Evolutionary conservation across 2,113 vertebrate species (phyloP).

Genomic region (Poicephalus meyeri): DNA sequence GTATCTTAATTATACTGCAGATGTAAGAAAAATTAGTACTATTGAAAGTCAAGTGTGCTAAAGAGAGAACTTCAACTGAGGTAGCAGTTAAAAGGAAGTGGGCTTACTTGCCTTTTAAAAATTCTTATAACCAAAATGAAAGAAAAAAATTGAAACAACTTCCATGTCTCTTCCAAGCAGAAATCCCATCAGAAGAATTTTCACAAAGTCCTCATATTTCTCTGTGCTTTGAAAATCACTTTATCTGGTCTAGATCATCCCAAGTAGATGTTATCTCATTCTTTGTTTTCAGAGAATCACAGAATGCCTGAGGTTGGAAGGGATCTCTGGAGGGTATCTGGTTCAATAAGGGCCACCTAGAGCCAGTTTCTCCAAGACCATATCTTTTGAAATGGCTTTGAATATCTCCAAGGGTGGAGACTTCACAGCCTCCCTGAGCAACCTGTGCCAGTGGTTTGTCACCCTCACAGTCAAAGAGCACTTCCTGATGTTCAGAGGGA

Average conservation of each 20-base stretch:
- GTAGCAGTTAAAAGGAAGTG: neutral
- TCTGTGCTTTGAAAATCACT: neutral
- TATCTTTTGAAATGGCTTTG: neutral
- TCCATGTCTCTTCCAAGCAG: neutral
- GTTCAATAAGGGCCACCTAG: neutral
- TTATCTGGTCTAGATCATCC: neutral
- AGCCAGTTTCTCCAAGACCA: rapidly evolving
- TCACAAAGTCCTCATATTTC: neutral
- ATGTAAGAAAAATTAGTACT: neutral
- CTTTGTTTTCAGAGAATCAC: neutral
- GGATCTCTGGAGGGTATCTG: neutral
- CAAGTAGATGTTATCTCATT: neutral
- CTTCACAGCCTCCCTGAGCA: neutral
- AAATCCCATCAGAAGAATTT: neutral
- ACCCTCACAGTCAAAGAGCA: neutral
- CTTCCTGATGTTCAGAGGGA: neutral
- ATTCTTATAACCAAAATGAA: neutral
- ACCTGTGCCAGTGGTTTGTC: neutral
- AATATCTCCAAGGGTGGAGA: neutral
- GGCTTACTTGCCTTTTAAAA: neutral
- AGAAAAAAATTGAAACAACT: neutral
- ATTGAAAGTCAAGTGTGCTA: neutral
- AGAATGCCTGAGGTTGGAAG: neutral
- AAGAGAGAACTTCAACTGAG: neutral
- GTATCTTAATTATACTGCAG: neutral